Evolutionary conservation across 2,888 invertebrate species (phyloP), one percentile per base, ranked within the genome.

Genomic region (Perizoma flavofasciatum): DNA sequence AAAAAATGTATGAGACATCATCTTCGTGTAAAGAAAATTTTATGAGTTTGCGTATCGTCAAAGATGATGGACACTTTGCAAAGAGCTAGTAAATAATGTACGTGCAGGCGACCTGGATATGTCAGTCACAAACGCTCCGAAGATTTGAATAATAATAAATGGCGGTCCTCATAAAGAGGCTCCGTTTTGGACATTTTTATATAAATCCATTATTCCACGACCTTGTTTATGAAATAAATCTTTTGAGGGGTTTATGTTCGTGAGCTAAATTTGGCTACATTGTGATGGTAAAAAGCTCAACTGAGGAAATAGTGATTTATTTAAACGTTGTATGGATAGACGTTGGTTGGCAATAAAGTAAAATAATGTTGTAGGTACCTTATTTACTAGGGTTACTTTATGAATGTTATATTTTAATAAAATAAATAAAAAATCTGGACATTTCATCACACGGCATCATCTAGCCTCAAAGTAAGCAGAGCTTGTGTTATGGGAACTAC

Each of bases 101-200:
- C 3, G 59, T 57, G 50, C 61, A 63, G 59, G 59, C 69, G 71
- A 65, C 74, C 71, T 67, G 61, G 65, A 70, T 68, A 64, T 68
- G 68, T 69, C 63, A 58, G 43, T 22, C 43, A 49, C 37, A 51
- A 40, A 34, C 32, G 33, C 49, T 45, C 65, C 61, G 61, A 60
- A 63, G 69, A 71, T 69, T 72, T 73, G 68, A 72, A 73, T 74
- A 68, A 68, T 66, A 69, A 67, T 68, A 71, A 69, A 68, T 60
- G 47, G 49, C 63, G 49, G 62, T 65, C 65, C 66, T 56, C 59
- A 35, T 66, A 63, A 64, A 65, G 62, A 50, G 51, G 55, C 55
- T 56, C 61, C 56, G 58, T 67, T 61, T 55, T 65, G 55, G 55
- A 58, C 47, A 34, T 46, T 55, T 55, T 55, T 47, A 43, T 55